Evolutionary conservation across 2,888 invertebrate genomes (phyloP), one percentile per base, ranked within the genome.

Genomic region (Lapara coniferarum): DNA sequence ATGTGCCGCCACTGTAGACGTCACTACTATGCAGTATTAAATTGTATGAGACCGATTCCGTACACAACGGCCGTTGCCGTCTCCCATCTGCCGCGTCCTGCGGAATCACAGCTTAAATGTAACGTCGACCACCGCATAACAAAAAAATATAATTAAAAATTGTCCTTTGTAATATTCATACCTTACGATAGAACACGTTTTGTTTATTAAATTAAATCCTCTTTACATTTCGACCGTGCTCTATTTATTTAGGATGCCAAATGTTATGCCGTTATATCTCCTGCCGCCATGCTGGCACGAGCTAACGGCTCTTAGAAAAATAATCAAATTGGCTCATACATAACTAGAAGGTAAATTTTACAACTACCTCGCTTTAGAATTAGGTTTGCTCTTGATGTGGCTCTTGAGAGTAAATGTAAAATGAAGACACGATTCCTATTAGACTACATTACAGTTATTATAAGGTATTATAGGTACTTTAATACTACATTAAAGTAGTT

Each of bases 201-300:
- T 70, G 75, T 78, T 77, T 78, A 79, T 79, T 72, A 81, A 83
- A 81, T 79, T 78, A 78, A 78, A 81, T 79, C 81, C 78, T 80
- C 79, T 76, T 79, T 78, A 81, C 80, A 80, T 82, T 81, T 81
- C 71, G 82, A 74, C 70, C 66, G 74, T 74, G 72, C 69, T 73
- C 70, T 86, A 85, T 86, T 86, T 86, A 80, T 77, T 86, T 85
- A 85, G 85, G 86, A 78, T 72, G 71, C 72, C 69, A 74, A 71
- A 75, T 76, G 74, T 76, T 77, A 77, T 72, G 71, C 68, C 75
- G 71, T 72, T 78, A 78, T 76, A 75, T 76, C 70, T 71, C 30
- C 56, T 51, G 68, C 57, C 69, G 55, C 30, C 55, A 53, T 59
- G 56, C 46, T 58, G 51, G 51, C 10, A 57, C 46, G 66, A 69